These are phyloP conservation scores for Dufourea novaeangliae DNA, from an alignment of 1,140 invertebrate species.

Conservation along the genomic window DNA sequence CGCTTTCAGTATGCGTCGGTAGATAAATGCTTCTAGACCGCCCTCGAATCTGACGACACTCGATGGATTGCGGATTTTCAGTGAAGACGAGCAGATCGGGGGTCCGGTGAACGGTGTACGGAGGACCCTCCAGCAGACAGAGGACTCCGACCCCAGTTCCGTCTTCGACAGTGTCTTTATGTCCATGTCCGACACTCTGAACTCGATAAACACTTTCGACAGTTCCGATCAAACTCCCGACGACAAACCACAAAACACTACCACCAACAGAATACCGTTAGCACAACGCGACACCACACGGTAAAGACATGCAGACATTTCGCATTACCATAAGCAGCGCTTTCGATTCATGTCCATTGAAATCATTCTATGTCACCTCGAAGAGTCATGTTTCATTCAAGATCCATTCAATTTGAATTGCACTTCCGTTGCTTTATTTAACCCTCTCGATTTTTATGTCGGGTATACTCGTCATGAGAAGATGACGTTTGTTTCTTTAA, in stretches of 20 bases:
- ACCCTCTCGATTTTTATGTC: no score
- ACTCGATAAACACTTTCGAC: slow-evolving; percentile 81
- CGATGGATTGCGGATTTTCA: slow-evolving; percentile 74
- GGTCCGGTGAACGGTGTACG: slow-evolving; percentile 69
- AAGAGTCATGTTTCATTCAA: slow-evolving; percentile 1
- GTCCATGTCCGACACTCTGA: slow-evolving; percentile 81
- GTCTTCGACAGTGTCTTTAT: slow-evolving; percentile 81
- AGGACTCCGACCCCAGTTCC: slow-evolving; percentile 78
- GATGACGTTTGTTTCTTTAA: no score
- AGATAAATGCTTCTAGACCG: slow-evolving; percentile 6
- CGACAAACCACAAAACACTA: slow-evolving; percentile 80
- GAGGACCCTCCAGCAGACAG: slow-evolving; percentile 74
- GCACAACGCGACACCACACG: slow-evolving; percentile 75
- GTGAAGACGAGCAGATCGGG: slow-evolving; percentile 74
- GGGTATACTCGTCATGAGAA: no score
- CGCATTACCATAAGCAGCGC: slow-evolving; percentile 37
- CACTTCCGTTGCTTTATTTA: no score
- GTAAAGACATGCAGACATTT: slow-evolving; percentile 70
- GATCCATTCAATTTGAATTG: no score
- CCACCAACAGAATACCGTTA: slow-evolving; percentile 78
- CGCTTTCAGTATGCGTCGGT: slow-evolving; percentile 50
- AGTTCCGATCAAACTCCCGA: slow-evolving; percentile 81
- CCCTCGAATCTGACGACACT: slow-evolving; percentile 40
- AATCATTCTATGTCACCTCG: not conserved
- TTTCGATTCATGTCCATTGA: slow-evolving; percentile 7